Conservation (phyloP, 2,888 invertebrate species). For the Epinotia ramella region DNA sequence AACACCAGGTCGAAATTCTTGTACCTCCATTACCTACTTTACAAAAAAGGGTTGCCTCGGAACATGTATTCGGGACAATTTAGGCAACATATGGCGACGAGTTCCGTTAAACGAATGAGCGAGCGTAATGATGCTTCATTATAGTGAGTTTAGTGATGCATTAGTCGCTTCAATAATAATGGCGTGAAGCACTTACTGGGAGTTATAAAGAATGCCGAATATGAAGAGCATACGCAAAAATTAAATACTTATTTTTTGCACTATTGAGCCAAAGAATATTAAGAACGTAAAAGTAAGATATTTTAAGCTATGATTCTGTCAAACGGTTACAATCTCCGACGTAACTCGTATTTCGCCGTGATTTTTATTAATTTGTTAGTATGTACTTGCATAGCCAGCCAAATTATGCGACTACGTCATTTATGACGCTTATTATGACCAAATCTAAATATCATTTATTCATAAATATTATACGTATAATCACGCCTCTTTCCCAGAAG, state of each 20-base stretch:
- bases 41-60: slow-evolving; percentile 37
- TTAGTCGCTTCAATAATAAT: slow-evolving; percentile 52
- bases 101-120: slow-evolving; percentile 53
- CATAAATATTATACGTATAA: too few relatives aligned
- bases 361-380: too few relatives aligned
- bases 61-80: slow-evolving; percentile 52
- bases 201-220: slow-evolving; percentile 21
- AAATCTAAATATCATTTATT: too few relatives aligned
- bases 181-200: slow-evolving; percentile 36
- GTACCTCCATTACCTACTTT: slow-evolving; percentile 23
- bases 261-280: neutral
- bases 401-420: too few relatives aligned
- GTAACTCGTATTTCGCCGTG: too few relatives aligned
- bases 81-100: slow-evolving; percentile 58
- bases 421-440: too few relatives aligned
- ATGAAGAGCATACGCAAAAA: slow-evolving; percentile 25
- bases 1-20: slow-evolving; percentile 13
- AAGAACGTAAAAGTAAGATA: neutral
- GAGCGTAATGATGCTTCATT: slow-evolving; percentile 63
- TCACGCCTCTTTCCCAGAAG: too few relatives aligned
- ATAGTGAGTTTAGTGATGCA: slow-evolving; percentile 67
- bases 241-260: neutral
- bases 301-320: neutral
- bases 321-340: neutral
- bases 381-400: too few relatives aligned